A percentile compares a stretch with the other conserved stretches of the same genome.
These are phyloP conservation scores for Rhopalosiphum maidis DNA, from an alignment of 1,140 invertebrate genomes.

Conservation along the genomic window DNA sequence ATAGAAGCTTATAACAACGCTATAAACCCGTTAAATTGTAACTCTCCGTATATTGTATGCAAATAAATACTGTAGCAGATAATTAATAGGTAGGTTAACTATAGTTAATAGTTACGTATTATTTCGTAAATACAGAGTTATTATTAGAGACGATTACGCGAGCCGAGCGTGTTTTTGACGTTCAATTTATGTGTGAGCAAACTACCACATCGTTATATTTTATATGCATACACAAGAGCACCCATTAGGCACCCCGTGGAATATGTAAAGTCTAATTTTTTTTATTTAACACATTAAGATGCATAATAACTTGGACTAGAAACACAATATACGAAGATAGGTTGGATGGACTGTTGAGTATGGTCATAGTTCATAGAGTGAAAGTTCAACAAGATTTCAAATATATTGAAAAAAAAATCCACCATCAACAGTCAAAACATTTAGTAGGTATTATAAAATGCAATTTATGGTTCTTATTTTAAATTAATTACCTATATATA, in stretches of 20 bases:
- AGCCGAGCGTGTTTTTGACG: not conserved
- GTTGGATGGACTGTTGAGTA: too few species aligned
- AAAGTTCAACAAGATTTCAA: not conserved
- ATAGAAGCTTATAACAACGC: not conserved
- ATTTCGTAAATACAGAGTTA: not conserved
- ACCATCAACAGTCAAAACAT: too few species aligned
- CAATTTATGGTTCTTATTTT: not conserved
- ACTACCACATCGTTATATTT: not conserved
- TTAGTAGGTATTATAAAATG: not conserved
- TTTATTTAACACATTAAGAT: too few species aligned
- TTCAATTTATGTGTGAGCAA: not conserved
- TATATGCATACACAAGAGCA: not conserved
- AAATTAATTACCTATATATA: not conserved
- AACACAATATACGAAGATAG: not conserved
- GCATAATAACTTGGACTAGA: not conserved
- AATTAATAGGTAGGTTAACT: not conserved
- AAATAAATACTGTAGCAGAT: not conserved
- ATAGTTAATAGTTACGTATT: too few species aligned
- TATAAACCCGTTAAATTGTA: not conserved
- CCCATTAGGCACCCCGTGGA: too few species aligned
- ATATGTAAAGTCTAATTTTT: too few species aligned
- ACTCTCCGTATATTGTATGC: not conserved
- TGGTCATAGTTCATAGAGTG: not conserved
- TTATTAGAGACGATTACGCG: not conserved
- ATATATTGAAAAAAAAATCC: not conserved